These are phyloP conservation scores for Neodiprion lecontei DNA, from an alignment of 1,140 invertebrate species.

Conservation along the genomic window DNA sequence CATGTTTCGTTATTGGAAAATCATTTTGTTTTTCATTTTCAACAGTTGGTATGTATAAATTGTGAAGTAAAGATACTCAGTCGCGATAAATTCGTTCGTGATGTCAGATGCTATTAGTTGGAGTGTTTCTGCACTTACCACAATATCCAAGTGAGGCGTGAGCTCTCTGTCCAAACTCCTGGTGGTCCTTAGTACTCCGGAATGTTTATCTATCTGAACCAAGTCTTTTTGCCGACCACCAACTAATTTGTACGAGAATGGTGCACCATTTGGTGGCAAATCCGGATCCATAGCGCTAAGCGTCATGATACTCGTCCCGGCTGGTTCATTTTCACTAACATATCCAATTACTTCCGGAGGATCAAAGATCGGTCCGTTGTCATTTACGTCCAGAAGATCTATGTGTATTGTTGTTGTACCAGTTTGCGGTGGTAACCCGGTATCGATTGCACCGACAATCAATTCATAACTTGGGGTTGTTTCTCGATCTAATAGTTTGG, in stretches of 20 bases:
- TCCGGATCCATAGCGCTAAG: constrained; percentile 88
- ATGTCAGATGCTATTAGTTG: too few species aligned
- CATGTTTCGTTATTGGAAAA: constrained; percentile 8
- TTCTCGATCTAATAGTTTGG: constrained; percentile 82
- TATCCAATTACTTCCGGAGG: constrained; percentile 73
- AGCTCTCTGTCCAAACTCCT: constrained; percentile 83
- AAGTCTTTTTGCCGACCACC: constrained; percentile 79
- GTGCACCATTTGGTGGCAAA: constrained; percentile 88
- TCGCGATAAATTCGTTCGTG: not conserved
- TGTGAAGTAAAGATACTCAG: constrained; percentile 7
- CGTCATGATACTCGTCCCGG: constrained; percentile 83
- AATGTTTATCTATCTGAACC: constrained; percentile 79
- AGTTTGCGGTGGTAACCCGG: constrained; percentile 84
- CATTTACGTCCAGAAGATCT: constrained; percentile 85
- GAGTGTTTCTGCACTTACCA: constrained; percentile 52
- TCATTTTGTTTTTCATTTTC: constrained; percentile 11
- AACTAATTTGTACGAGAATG: constrained; percentile 83
- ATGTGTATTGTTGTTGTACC: constrained; percentile 85
- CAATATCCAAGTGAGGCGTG: constrained; percentile 75
- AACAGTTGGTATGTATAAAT: constrained; percentile 10
- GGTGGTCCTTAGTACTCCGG: constrained; percentile 81
- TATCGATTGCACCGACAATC: constrained; percentile 90
- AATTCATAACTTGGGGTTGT: constrained; percentile 77
- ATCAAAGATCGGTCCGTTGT: constrained; percentile 89
- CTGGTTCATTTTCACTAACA: constrained; percentile 87